phyloP scores from a whole-genome alignment of 2,113 vertebrate species.

The Macroglossus sobrinus region DNA sequence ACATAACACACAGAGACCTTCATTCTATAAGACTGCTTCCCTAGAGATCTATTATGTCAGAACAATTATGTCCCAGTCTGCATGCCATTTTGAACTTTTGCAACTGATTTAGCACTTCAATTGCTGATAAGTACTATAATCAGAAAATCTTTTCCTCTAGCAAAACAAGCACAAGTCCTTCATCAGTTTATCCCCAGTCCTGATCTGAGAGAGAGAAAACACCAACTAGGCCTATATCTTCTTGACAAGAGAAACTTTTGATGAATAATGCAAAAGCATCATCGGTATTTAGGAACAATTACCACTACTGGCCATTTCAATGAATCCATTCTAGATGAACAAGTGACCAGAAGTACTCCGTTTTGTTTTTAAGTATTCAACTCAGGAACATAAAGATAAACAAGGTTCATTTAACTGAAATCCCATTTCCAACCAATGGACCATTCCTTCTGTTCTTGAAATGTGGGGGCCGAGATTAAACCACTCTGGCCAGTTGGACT shows the following conservation, averaged over 20 bases:
- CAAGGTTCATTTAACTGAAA: neutral
- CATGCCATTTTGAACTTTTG: slow-evolving; percentile 49
- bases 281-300: neutral
- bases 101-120: slow-evolving; percentile 30
- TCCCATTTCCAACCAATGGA: neutral
- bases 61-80: neutral
- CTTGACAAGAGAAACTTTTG: neutral
- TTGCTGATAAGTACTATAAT: slow-evolving; percentile 46
- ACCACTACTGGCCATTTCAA: neutral
- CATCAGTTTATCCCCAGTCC: neutral
- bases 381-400: neutral
- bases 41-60: neutral
- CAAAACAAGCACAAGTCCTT: slow-evolving; percentile 1
- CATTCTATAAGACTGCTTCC: neutral
- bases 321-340: neutral
- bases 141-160: slow-evolving; percentile 11
- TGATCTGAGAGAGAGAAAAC: neutral
- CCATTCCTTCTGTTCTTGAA: neutral
- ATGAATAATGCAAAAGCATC: slow-evolving; percentile 55
- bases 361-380: slow-evolving; percentile 30
- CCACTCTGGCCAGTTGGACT: neutral
- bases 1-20: neutral
- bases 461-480: neutral
- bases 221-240: neutral
- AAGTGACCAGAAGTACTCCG: neutral